Conservation (phyloP, 2,113 vertebrate species). For the Mormyrus lacerda region DNA sequence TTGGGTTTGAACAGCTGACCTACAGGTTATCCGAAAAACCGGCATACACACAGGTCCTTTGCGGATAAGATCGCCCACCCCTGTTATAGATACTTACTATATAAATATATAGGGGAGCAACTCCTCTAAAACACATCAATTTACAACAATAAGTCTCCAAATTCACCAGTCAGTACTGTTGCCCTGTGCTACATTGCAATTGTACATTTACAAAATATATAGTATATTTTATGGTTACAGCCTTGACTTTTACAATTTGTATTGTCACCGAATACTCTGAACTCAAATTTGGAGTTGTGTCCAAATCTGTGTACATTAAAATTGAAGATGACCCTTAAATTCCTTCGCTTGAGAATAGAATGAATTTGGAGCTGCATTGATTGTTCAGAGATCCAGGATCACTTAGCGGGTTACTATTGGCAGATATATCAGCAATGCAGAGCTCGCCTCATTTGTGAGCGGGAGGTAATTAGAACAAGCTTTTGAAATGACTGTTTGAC, state of each 20-base stretch:
- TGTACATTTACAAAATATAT: not conserved
- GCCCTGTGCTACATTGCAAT: not conserved
- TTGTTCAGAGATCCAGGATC: not conserved
- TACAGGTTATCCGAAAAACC: too few relatives aligned
- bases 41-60: too few relatives aligned
- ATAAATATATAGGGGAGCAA: not conserved
- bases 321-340: not conserved
- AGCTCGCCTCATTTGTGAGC: not conserved
- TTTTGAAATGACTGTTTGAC: not conserved
- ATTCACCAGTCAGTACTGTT: not conserved
- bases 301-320: not conserved
- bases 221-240: not conserved
- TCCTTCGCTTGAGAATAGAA: not conserved
- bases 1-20: too few relatives aligned
- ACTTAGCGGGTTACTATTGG: not conserved
- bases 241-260: not conserved
- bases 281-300: not conserved
- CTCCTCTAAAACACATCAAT: not conserved
- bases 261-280: not conserved
- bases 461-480: not conserved
- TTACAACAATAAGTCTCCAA: not conserved
- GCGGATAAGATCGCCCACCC: too few relatives aligned
- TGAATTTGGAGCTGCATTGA: not conserved
- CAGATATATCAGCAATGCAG: not conserved
- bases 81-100: not conserved